phyloP scores from a whole-genome alignment of 2,113 vertebrate species.

The Epinephelus lanceolatus region DNA sequence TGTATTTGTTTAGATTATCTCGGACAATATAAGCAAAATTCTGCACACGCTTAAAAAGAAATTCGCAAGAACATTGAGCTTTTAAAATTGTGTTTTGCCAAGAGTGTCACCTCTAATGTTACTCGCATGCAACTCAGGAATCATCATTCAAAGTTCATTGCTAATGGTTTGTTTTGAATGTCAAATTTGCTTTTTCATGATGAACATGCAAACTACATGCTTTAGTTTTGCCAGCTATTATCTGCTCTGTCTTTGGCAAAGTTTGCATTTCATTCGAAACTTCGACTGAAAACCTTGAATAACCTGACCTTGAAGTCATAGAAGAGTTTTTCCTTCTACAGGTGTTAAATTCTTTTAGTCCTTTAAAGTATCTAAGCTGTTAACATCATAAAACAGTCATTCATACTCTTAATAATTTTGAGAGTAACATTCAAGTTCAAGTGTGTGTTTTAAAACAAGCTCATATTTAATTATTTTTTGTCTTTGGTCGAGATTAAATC shows the following conservation, averaged over 20 bases:
- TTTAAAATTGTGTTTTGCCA: neutral
- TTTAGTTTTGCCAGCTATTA: neutral
- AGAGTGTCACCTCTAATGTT: neutral
- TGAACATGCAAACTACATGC: slow-evolving; percentile 18
- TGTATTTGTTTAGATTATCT: neutral
- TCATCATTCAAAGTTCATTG: neutral
- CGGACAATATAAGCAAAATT: neutral
- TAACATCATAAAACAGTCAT: neutral
- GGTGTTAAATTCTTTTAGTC: neutral
- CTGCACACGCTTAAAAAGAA: neutral
- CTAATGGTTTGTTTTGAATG: slow-evolving; percentile 40
- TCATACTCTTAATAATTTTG: neutral
- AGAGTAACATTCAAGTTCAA: neutral
- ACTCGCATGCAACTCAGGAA: neutral
- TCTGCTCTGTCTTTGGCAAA: slow-evolving; percentile 31
- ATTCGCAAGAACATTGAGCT: neutral
- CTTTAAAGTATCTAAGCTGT: neutral
- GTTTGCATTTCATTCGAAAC: slow-evolving; percentile 43
- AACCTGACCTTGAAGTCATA: neutral
- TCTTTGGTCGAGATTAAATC: neutral
- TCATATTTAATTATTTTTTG: neutral
- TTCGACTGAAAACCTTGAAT: neutral
- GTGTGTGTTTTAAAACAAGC: neutral
- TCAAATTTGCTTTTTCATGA: slow-evolving; percentile 32
- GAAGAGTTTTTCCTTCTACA: neutral